Percentiles rank a stretch among this genome's conserved stretches.
Conservation (phyloP, 2,113 vertebrate genomes). For the Ochotona curzoniae region DNA sequence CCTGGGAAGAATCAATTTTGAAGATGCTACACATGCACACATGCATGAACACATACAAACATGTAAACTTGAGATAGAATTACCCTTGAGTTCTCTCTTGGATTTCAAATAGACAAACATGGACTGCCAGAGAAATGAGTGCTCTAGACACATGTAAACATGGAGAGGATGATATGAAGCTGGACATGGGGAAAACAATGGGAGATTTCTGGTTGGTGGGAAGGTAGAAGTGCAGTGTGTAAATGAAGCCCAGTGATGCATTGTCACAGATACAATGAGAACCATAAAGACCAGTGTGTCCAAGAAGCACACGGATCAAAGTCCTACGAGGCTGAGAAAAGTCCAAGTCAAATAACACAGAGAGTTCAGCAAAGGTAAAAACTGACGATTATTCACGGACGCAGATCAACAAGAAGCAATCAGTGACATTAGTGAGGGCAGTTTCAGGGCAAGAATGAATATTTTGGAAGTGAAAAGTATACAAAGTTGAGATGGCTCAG, state of each 20-base stretch:
- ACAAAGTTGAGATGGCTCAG: neutral
- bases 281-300: neutral
- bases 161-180: neutral
- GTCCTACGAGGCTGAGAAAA: neutral
- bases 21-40: neutral
- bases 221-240: neutral
- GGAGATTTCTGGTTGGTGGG: neutral
- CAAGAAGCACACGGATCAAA: neutral
- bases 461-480: neutral
- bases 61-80: neutral
- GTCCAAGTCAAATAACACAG: neutral
- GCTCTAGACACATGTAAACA: neutral
- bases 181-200: neutral
- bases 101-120: neutral
- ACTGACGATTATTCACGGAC: neutral
- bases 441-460: neutral
- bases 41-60: rapidly evolving
- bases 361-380: neutral
- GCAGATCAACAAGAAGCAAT: neutral
- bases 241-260: neutral
- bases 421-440: neutral
- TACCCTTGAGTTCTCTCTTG: neutral
- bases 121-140: neutral
- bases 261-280: neutral
- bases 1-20: neutral